Conservation (phyloP, 2,113 vertebrate genomes). For the Tichodroma muraria region DNA sequence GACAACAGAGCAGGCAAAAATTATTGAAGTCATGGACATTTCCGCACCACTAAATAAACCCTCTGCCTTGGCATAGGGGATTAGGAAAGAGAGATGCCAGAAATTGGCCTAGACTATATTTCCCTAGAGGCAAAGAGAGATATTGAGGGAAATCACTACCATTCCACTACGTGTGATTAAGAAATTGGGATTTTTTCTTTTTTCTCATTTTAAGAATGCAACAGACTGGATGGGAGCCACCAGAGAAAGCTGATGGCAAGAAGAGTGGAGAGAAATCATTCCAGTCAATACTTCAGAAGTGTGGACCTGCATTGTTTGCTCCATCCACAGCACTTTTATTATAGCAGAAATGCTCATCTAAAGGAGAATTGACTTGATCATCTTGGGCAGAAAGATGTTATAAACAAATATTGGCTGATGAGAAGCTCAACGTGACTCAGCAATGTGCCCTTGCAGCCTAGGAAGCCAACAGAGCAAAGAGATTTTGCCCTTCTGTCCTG, state of each 20-base stretch:
- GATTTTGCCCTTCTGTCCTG: neutral
- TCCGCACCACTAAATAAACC: slow-evolving; percentile 14
- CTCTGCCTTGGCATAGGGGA: neutral
- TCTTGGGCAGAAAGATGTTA: neutral
- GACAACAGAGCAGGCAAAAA: slow-evolving; percentile 3
- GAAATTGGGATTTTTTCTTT: neutral
- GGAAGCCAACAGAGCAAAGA: neutral
- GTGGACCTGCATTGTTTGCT: neutral
- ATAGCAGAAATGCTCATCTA: neutral
- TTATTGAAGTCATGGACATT: neutral
- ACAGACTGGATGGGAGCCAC: neutral
- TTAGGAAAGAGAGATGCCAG: slow-evolving; percentile 37
- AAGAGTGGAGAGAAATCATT: neutral
- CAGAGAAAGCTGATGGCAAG: neutral
- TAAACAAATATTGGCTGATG: neutral
- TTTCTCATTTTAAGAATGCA: neutral
- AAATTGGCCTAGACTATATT: slow-evolving; percentile 53
- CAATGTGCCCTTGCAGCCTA: neutral
- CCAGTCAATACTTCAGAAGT: neutral
- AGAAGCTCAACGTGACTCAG: neutral
- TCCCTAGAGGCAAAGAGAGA: slow-evolving; percentile 25
- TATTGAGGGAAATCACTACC: slow-evolving; percentile 51
- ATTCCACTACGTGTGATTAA: neutral
- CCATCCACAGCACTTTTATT: neutral
- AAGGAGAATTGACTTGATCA: neutral